Percentiles rank a stretch among this genome's conserved stretches.
Evolutionary conservation across 2,797 vertebrate species (phyloP).

Genomic region (Coracias cyanogaster): DNA sequence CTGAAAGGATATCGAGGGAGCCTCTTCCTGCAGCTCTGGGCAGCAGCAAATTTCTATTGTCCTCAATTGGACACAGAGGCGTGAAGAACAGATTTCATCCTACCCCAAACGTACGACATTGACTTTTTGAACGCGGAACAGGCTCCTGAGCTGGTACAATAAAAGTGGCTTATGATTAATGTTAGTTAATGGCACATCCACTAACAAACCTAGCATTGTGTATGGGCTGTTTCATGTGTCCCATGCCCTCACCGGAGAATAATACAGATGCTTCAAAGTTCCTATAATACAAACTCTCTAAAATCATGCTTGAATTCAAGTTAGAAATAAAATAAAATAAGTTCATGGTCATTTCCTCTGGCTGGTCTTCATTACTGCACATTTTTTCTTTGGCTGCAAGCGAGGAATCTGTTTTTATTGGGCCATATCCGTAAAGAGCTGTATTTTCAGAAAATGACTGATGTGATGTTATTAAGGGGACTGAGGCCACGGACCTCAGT

Average conservation of each 20-base stretch:
- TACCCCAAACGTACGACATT: not conserved
- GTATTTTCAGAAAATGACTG: not conserved
- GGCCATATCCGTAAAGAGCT: not conserved
- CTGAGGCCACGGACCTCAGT: not conserved
- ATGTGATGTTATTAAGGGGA: not conserved
- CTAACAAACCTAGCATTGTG: not conserved
- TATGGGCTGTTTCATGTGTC: not conserved
- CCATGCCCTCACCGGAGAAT: not conserved
- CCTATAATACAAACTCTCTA: not conserved
- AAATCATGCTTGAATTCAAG: not conserved
- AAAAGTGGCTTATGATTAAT: not conserved
- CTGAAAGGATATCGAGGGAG: not conserved
- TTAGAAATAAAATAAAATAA: not conserved
- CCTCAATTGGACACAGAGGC: not conserved
- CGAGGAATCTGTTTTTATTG: not conserved
- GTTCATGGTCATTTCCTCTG: constrained; percentile 9
- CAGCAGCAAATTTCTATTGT: constrained; percentile 25
- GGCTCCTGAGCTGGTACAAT: constrained; percentile 13
- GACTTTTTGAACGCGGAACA: not conserved
- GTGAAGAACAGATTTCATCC: not conserved
- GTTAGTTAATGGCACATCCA: constrained; percentile 2
- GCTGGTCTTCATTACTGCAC: not conserved
- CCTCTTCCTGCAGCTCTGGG: not conserved
- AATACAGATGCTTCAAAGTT: constrained; percentile 34
- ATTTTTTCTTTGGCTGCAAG: not conserved